phyloP scores from a whole-genome alignment of 2,113 vertebrate genomes.

The Carollia perspicillata region DNA sequence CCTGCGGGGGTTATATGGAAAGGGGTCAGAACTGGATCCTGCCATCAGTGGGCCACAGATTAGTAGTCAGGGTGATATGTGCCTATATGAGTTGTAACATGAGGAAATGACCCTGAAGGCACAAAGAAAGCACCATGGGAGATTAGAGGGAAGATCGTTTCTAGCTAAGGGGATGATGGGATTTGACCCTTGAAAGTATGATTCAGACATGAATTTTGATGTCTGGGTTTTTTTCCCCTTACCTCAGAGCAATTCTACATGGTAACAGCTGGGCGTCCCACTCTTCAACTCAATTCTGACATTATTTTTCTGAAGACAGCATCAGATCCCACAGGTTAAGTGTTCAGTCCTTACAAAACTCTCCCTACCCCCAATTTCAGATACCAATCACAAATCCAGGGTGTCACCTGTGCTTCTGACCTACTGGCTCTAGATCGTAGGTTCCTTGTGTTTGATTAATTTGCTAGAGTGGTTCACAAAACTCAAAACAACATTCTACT shows the following conservation, averaged over 20 bases:
- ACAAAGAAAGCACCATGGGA: not conserved
- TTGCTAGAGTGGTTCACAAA: not conserved
- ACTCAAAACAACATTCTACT: not conserved
- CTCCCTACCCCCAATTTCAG: not conserved
- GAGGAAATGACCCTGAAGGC: not conserved
- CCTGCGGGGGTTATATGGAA: not conserved
- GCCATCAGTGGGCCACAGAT: not conserved
- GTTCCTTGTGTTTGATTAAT: not conserved
- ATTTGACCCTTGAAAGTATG: not conserved
- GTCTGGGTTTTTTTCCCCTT: not conserved
- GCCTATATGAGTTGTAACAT: not conserved
- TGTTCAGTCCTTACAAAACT: not conserved
- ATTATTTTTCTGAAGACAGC: not conserved
- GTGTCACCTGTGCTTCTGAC: not conserved
- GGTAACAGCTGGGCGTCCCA: not conserved
- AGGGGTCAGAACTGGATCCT: not conserved
- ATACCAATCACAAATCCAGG: not conserved
- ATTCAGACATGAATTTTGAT: not conserved
- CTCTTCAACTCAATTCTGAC: not conserved
- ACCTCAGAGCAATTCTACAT: not conserved
- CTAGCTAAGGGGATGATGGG: not conserved
- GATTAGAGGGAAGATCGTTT: not conserved
- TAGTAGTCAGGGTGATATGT: not conserved
- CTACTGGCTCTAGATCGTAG: not conserved
- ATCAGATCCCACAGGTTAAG: not conserved